Conservation (phyloP, 2,113 vertebrate species). For the Melanerpes aurifrons region DNA sequence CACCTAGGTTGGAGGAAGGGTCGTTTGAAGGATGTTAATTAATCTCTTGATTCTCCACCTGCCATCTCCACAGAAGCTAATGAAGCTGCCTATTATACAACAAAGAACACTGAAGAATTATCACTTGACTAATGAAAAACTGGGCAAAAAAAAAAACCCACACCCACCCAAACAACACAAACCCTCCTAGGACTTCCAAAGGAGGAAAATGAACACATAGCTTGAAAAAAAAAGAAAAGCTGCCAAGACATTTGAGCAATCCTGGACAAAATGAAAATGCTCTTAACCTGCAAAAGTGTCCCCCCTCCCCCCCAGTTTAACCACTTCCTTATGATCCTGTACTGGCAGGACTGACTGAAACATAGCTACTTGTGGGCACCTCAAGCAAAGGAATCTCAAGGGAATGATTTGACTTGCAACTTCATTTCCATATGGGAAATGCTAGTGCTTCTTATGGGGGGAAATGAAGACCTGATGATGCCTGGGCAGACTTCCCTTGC, state of each 20-base stretch:
- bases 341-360: not conserved
- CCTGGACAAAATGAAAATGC: not conserved
- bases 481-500: not conserved
- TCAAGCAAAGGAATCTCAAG: not conserved
- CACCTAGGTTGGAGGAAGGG: not conserved
- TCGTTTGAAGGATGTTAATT: not conserved
- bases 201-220: fast-evolving
- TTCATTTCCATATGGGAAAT: not conserved
- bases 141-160: not conserved
- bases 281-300: too few species aligned
- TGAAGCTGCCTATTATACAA: fast-evolving
- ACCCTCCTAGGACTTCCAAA: not conserved
- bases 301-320: fast-evolving
- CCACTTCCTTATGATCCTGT: not conserved
- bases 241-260: not conserved
- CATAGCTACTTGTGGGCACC: not conserved
- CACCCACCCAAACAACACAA: not conserved
- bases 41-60: not conserved
- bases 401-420: not conserved
- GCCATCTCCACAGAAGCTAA: not conserved
- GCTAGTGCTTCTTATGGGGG: fast-evolving
- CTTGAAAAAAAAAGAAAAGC: not conserved
- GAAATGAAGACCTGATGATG: fast-evolving
- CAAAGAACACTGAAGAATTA: not conserved
- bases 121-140: not conserved